A percentile compares a stretch with the other conserved stretches of the same genome.
Conservation (phyloP, 2,888 invertebrate genomes). For the Brachyptera risi region DNA sequence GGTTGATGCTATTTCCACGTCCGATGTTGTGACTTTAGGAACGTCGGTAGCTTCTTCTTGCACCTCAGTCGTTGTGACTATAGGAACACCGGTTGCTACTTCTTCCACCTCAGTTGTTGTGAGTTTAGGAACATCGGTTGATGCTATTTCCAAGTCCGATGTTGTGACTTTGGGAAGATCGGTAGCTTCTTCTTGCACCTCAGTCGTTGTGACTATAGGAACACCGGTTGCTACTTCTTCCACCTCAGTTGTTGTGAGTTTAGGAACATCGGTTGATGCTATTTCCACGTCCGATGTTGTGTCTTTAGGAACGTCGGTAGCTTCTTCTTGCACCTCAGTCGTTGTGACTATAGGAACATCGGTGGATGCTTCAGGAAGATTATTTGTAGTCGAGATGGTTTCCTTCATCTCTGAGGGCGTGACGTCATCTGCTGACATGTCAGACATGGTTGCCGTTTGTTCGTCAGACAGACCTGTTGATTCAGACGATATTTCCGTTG, state of each 20-base stretch:
- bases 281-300: too few species aligned
- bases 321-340: neutral
- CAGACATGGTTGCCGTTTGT: neutral
- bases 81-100: too few species aligned
- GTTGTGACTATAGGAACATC: neutral
- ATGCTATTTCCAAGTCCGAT: neutral
- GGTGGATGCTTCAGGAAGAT: too few species aligned
- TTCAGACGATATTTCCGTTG: neutral
- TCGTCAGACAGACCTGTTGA: neutral
- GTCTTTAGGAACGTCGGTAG: neutral
- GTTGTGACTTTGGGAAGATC: neutral
- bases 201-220: conserved; percentile 13
- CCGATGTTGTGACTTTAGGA: conserved; percentile 13
- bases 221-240: neutral
- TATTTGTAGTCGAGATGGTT: too few species aligned
- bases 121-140: neutral
- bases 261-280: too few species aligned
- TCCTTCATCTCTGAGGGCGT: too few species aligned
- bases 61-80: too few species aligned
- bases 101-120: too few species aligned
- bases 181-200: neutral
- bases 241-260: too few species aligned
- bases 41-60: neutral
- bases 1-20: neutral
- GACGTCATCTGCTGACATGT: too few species aligned